Evolutionary conservation across 2,797 vertebrate species (phyloP).

Genomic region (Spinus olivaceus): DNA sequence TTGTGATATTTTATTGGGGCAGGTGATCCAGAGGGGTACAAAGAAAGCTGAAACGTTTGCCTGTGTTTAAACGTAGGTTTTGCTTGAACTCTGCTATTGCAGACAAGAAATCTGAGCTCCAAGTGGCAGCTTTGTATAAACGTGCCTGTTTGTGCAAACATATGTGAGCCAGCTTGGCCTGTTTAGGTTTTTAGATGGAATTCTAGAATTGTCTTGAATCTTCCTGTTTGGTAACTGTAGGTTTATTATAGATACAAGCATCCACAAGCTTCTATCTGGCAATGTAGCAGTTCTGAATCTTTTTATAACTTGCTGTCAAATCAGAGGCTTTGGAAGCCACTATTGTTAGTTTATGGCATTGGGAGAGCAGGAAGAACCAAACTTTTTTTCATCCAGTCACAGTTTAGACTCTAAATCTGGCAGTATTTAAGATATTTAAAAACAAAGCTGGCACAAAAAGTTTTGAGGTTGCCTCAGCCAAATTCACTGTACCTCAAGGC

Average conservation of each 20-base stretch:
- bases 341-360: neutral
- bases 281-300: neutral
- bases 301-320: neutral
- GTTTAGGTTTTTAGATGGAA: neutral
- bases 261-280: neutral
- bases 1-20: neutral
- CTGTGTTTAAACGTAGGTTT: neutral
- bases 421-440: neutral
- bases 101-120: neutral
- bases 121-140: neutral
- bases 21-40: neutral
- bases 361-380: neutral
- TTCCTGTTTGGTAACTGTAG: neutral
- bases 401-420: neutral
- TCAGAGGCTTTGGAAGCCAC: neutral
- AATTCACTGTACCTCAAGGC: neutral
- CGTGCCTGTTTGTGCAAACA: neutral
- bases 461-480: neutral
- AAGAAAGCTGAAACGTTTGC: neutral
- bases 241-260: neutral
- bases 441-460: slow-evolving; percentile 17
- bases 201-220: neutral
- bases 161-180: neutral
- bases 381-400: neutral
- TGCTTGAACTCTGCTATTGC: neutral